Conservation (phyloP, 2,888 invertebrate species). For the Xanthia togata region DNA sequence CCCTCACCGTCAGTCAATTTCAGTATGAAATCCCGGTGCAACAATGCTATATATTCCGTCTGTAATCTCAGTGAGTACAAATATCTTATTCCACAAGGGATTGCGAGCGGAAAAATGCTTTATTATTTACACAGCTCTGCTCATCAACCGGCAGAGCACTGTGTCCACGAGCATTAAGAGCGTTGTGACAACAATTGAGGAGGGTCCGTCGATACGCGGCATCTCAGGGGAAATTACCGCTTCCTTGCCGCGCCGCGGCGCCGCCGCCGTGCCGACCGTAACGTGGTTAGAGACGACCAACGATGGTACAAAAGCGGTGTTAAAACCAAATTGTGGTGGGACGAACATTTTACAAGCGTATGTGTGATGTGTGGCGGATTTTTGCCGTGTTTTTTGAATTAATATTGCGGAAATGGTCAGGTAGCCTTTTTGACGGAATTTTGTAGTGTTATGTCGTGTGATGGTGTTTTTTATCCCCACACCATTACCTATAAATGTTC, state of each 20-base stretch:
- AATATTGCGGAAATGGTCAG: conserved; percentile 11
- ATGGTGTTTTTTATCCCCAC: neutral
- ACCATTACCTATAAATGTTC: neutral
- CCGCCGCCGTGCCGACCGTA: conserved; percentile 57
- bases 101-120: conserved; percentile 46
- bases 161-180: conserved; percentile 60
- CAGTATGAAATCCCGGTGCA: conserved; percentile 41
- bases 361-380: conserved; percentile 29
- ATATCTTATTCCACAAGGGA: conserved; percentile 44
- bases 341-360: conserved; percentile 35
- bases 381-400: conserved; percentile 18
- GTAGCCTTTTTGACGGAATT: neutral
- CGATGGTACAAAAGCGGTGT: conserved; percentile 71
- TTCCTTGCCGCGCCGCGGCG: conserved; percentile 67
- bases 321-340: conserved; percentile 77
- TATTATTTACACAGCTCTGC: conserved; percentile 58
- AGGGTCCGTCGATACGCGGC: conserved; percentile 76
- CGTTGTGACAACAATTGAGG: conserved; percentile 72
- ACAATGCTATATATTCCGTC: conserved; percentile 34
- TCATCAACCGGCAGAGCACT: conserved; percentile 55
- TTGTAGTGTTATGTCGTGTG: neutral
- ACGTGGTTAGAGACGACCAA: conserved; percentile 72
- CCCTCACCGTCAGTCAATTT: conserved; percentile 31
- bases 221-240: conserved; percentile 81
- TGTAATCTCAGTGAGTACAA: conserved; percentile 56